Conservation (phyloP, 2,113 vertebrate species). For the Cichladusa arquata region DNA sequence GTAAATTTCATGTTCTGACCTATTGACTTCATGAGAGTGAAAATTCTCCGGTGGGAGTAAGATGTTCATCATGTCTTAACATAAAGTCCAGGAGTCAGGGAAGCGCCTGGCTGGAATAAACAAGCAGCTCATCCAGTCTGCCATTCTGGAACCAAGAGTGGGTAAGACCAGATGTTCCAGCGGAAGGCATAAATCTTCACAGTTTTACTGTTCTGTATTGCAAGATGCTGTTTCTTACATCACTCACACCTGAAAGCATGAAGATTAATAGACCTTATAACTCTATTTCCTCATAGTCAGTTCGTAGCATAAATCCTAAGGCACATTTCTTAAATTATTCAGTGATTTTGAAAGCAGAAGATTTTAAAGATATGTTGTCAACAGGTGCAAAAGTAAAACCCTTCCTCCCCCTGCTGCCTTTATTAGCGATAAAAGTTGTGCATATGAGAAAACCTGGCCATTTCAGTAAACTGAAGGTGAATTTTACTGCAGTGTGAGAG, state of each 20-base stretch:
- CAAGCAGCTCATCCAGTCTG: background rate
- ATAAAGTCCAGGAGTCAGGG: background rate
- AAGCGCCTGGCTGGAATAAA: background rate
- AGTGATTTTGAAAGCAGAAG: background rate
- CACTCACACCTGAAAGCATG: background rate
- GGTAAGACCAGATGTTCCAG: slow-evolving; percentile 14
- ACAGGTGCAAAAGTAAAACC: background rate
- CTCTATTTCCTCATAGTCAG: background rate
- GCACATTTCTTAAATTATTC: background rate
- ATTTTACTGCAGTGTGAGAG: background rate
- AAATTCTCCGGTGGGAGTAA: background rate
- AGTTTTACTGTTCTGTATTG: background rate
- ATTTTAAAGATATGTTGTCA: background rate
- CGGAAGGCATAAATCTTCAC: background rate
- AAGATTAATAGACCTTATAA: background rate
- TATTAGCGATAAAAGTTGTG: background rate
- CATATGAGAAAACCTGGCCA: background rate
- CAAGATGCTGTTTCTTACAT: background rate
- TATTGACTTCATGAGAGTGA: background rate
- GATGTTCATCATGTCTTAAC: background rate
- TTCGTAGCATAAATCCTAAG: background rate
- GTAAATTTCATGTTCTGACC: slow-evolving; percentile 22
- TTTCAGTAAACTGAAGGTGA: background rate
- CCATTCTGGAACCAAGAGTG: background rate
- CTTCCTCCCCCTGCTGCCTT: rapidly evolving